A percentile compares a stretch with the other conserved stretches of the same genome.
These are phyloP conservation scores for Theocolax elegans DNA, from an alignment of 1,140 invertebrate genomes.

Conservation along the genomic window DNA sequence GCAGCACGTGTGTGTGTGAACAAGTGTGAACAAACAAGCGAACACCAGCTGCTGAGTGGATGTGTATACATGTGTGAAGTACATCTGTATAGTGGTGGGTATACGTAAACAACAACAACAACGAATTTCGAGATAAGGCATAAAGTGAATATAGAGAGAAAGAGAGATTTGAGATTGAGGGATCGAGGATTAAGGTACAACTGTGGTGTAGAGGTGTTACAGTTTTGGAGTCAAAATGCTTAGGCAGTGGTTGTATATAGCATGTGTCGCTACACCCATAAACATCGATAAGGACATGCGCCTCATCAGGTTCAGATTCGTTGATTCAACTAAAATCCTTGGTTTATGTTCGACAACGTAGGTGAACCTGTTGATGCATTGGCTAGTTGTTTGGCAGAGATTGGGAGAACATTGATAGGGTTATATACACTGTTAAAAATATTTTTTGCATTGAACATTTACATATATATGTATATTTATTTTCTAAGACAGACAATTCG, in stretches of 20 bases:
- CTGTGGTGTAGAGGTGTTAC: not conserved
- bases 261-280: conserved; percentile 11
- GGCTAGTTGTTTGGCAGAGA: not conserved
- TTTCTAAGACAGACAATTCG: no score
- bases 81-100: conserved; percentile 28
- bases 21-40: conserved; percentile 65
- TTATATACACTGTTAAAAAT: not conserved
- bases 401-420: not conserved
- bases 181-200: not conserved
- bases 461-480: no score
- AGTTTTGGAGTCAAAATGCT: conserved; percentile 4
- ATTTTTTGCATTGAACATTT: no score
- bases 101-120: conserved; percentile 12
- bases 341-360: not conserved
- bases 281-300: not conserved
- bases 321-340: not conserved
- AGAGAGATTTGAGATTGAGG: no score
- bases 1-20: conserved; percentile 34
- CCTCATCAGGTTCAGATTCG: not conserved
- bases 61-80: conserved; percentile 50
- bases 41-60: conserved; percentile 64
- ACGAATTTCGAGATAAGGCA: conserved; percentile 35
- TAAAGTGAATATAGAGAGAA: conserved; percentile 31
- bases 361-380: not conserved
- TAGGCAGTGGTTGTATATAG: conserved; percentile 1